These are phyloP conservation scores for Lepidurus couesii DNA, from an alignment of 1,140 invertebrate genomes.

Conservation along the genomic window DNA sequence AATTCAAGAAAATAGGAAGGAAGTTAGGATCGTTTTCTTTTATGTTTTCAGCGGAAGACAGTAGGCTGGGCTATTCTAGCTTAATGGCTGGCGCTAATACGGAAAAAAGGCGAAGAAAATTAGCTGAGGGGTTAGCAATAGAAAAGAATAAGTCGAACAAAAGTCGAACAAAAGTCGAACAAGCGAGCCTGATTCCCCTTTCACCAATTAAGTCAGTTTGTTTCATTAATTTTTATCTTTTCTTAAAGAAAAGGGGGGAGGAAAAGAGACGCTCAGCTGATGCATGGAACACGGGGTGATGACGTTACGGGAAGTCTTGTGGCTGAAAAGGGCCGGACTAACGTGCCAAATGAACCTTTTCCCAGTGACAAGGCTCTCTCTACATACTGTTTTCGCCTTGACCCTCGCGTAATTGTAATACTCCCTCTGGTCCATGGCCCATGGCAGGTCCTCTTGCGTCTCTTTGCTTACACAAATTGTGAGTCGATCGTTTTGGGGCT, in stretches of 20 bases:
- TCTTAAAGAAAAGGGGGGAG: too few relatives aligned
- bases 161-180: too few relatives aligned
- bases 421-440: too few relatives aligned
- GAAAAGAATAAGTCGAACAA: background rate
- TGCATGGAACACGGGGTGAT: too few relatives aligned
- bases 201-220: background rate
- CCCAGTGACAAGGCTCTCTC: too few relatives aligned
- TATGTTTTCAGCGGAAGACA: background rate
- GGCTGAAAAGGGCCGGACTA: too few relatives aligned
- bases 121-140: constrained; percentile 9
- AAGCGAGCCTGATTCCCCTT: background rate
- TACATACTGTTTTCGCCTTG: too few relatives aligned
- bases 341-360: too few relatives aligned
- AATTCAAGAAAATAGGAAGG: background rate
- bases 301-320: too few relatives aligned
- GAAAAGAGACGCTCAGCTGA: too few relatives aligned
- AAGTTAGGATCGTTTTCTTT: background rate
- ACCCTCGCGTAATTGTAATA: too few relatives aligned
- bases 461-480: constrained; percentile 1
- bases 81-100: constrained; percentile 10
- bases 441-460: background rate
- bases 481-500: background rate
- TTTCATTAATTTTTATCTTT: background rate
- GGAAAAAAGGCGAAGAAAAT: constrained; percentile 19
- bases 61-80: background rate